These are phyloP conservation scores for Nibea albiflora DNA, from an alignment of 2,113 vertebrate genomes.

Conservation along the genomic window DNA sequence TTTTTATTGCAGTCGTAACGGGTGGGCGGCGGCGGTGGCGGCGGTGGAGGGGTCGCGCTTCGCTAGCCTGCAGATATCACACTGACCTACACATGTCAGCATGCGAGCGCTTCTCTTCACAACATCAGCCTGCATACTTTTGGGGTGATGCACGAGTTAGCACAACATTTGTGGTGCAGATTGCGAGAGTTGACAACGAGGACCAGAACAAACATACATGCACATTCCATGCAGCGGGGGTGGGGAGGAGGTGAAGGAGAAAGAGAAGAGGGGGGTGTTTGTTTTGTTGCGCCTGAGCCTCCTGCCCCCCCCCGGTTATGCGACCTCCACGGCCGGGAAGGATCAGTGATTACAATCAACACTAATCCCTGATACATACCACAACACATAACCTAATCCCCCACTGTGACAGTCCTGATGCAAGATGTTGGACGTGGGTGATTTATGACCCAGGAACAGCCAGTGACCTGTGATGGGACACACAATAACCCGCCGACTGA, in stretches of 20 bases:
- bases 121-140: background rate
- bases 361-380: constrained; percentile 44
- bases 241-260: constrained; percentile 19
- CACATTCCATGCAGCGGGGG: constrained; percentile 67
- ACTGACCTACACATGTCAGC: background rate
- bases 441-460: constrained; percentile 65
- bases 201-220: constrained; percentile 48
- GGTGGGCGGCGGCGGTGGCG: constrained; percentile 1
- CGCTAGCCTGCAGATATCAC: constrained; percentile 10
- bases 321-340: constrained; percentile 55
- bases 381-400: constrained; percentile 46
- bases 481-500: constrained; percentile 60
- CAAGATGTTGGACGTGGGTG: constrained; percentile 34
- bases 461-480: constrained; percentile 59
- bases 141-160: background rate
- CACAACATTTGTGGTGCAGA: background rate
- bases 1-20: constrained; percentile 48
- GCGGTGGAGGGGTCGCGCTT: background rate
- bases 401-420: constrained; percentile 20
- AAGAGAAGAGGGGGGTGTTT: constrained; percentile 29
- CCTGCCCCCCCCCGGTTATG: constrained; percentile 33
- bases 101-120: background rate
- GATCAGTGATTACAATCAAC: constrained; percentile 65
- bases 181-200: constrained; percentile 16
- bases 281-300: constrained; percentile 45